These are phyloP conservation scores for Spilarctia lutea DNA, from an alignment of 2,888 invertebrate species.

Conservation along the genomic window DNA sequence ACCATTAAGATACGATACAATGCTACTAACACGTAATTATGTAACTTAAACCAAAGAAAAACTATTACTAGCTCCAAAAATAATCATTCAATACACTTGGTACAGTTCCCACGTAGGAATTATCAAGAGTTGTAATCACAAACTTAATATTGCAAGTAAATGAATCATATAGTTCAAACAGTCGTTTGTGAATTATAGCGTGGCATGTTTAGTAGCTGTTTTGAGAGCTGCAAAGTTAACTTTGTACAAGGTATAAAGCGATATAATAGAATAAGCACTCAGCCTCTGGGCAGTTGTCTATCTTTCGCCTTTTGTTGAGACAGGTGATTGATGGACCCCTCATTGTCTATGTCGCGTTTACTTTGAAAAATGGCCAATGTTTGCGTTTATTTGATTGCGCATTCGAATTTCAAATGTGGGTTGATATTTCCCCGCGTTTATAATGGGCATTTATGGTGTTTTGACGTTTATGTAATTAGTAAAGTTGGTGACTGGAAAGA, in stretches of 20 bases:
- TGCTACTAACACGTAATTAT: constrained; percentile 57
- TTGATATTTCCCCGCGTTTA: constrained; percentile 51
- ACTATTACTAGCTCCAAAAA: constrained; percentile 69
- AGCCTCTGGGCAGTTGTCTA: constrained; percentile 74
- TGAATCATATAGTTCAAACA: constrained; percentile 37
- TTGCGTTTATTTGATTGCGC: constrained; percentile 73
- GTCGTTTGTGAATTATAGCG: constrained; percentile 28
- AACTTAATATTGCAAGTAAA: constrained; percentile 52
- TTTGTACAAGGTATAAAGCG: constrained; percentile 55
- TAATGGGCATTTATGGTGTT: constrained; percentile 36
- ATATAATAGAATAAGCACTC: constrained; percentile 70
- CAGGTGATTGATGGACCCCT: constrained; percentile 77
- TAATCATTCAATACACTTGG: constrained; percentile 75
- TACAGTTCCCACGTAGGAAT: constrained; percentile 73
- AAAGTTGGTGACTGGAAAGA: constrained; percentile 6
- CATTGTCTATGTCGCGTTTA: constrained; percentile 78
- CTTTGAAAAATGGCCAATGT: constrained; percentile 80
- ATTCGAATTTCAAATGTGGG: constrained; percentile 64
- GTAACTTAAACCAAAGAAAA: constrained; percentile 70
- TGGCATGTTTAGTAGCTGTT: constrained; percentile 31
- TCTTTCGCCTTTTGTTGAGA: constrained; percentile 74
- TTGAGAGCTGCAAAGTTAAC: constrained; percentile 51
- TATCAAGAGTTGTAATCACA: constrained; percentile 64
- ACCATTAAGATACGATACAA: constrained; percentile 38
- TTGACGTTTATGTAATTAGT: constrained; percentile 35